phyloP scores from a whole-genome alignment of 2,888 invertebrate species.

The Acanthosepion lycidas region DNA sequence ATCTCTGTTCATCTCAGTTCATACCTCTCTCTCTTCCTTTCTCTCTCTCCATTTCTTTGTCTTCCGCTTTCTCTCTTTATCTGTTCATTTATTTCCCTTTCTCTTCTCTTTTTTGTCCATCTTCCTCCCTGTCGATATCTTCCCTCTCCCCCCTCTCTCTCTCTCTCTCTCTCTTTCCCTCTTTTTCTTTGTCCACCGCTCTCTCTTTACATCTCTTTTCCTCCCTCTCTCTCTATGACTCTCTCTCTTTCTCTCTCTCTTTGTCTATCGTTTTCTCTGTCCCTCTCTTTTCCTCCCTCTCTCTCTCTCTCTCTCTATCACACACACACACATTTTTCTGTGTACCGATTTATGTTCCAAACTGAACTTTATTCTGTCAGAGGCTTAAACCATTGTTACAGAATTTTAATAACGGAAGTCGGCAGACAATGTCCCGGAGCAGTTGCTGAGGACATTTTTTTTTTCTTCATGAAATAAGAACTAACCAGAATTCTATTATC shows the following conservation, averaged over 20 bases:
- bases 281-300: neutral
- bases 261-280: neutral
- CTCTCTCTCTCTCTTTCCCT: accelerated
- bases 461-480: too few relatives aligned
- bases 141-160: neutral
- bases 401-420: too few relatives aligned
- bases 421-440: too few relatives aligned
- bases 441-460: too few relatives aligned
- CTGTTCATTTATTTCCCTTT: neutral
- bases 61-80: neutral
- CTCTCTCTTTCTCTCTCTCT: neutral
- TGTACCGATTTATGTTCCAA: neutral
- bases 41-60: neutral
- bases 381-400: too few relatives aligned
- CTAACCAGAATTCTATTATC: too few relatives aligned
- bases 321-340: neutral
- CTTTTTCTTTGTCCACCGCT: neutral
- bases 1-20: too few relatives aligned
- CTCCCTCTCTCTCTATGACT: neutral
- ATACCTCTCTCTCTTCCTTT: neutral
- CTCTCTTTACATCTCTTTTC: neutral
- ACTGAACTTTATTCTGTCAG: neutral
- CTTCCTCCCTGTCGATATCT: too few relatives aligned
- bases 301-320: neutral
- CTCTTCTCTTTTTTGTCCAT: neutral